Evolutionary conservation across 1,140 invertebrate species (phyloP), one percentile per base, ranked within the genome.

Genomic region (Drosophila triauraria): DNA sequence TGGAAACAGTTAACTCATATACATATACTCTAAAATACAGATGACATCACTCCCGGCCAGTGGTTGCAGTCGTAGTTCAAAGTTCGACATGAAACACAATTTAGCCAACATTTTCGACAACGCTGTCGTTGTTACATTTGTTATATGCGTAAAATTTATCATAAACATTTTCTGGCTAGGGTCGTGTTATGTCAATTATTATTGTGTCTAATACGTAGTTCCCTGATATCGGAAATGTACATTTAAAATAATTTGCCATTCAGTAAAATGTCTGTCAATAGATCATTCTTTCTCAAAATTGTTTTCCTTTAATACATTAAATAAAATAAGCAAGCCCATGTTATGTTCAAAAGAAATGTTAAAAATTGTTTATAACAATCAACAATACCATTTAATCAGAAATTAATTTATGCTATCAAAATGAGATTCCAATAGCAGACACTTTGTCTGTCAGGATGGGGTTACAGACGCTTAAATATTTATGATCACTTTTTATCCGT

Each of bases 31-130:
- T 38, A 46, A 40, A 10, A 25, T 2, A 50, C 53, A 23, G n/a
- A 48, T 50, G 40, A 54, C 65, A 61, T 20, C 13, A 44, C 46
- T 35, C 23, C 12, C 30, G 59, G 47, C n/a, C 50, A 53, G 67
- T 20, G 46, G 50, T 71, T 57, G 61, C 42, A 63, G 20, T 23
- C 46, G 60, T 25, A 59, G 56, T 63, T 69, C 68, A 75, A 58
- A 70, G 38, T 48, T 61, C 64, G 17, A 69, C 57, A 68, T 27
- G 15, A 25, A 63, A 75, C 68, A 83, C 80, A 59, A 75, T 64
- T 63, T 63, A 23, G 17, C 6, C 23, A 32, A 47, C 35, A 13
- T 20, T 60, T 38, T 30, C 51, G 81, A 75, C 60, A 65, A 67
- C 40, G 35, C 47, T 38, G 13, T 62, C 5, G 25, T 12, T 42